These are phyloP conservation scores for Ispidina lecontei DNA, from an alignment of 2,797 vertebrate genomes.

Conservation along the genomic window DNA sequence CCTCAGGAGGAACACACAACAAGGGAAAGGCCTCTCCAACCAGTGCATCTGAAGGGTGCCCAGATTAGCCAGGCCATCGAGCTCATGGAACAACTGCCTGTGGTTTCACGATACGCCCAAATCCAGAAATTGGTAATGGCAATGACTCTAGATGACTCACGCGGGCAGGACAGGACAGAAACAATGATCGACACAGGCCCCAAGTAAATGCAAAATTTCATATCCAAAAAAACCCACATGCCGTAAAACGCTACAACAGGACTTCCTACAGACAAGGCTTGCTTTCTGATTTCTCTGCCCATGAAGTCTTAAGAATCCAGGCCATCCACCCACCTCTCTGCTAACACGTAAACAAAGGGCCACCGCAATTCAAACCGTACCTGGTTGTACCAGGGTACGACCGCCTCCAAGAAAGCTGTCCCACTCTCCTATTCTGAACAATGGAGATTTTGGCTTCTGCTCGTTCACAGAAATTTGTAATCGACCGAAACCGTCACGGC, in stretches of 20 bases:
- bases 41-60: not conserved
- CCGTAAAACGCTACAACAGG: not conserved
- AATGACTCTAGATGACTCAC: rapidly evolving
- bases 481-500: rapidly evolving
- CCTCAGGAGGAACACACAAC: rapidly evolving
- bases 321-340: rapidly evolving
- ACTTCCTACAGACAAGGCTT: not conserved
- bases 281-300: rapidly evolving
- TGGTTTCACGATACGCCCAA: rapidly evolving
- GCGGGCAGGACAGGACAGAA: rapidly evolving
- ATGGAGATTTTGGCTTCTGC: not conserved
- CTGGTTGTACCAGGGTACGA: not conserved
- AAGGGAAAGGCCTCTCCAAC: not conserved
- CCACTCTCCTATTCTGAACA: not conserved
- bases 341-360: not conserved
- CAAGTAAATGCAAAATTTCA: not conserved
- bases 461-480: rapidly evolving
- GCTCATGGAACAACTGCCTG: rapidly evolving
- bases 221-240: not conserved
- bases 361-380: not conserved
- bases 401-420: not conserved
- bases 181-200: rapidly evolving
- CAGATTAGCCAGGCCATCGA: rapidly evolving
- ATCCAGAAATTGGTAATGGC: not conserved
- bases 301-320: not conserved